Percentiles rank a stretch among this genome's conserved stretches.
These are phyloP conservation scores for Camponotus pennsylvanicus DNA, from an alignment of 1,140 invertebrate species.

Conservation along the genomic window DNA sequence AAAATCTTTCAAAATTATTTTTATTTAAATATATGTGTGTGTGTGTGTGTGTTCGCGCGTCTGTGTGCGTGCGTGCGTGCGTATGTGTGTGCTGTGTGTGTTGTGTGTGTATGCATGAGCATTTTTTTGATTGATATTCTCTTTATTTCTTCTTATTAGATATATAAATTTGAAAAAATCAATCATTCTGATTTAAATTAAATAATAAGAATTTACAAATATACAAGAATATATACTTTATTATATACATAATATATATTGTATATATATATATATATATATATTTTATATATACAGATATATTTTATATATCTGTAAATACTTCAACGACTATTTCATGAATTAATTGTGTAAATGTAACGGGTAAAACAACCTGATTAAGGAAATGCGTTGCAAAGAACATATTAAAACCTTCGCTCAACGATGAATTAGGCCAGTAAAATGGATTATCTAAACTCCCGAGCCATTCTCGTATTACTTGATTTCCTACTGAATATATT, in stretches of 20 bases:
- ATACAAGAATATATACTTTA: too few relatives aligned
- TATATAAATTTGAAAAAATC: too few relatives aligned
- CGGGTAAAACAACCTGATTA: conserved; percentile 80
- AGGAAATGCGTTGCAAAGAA: conserved; percentile 91
- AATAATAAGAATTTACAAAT: too few relatives aligned
- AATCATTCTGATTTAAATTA: too few relatives aligned
- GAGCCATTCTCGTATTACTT: conserved; percentile 88
- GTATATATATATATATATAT: conserved; percentile 8
- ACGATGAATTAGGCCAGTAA: conserved; percentile 90
- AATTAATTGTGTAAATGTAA: too few relatives aligned
- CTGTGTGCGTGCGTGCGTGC: too few relatives aligned
- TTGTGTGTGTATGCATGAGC: too few relatives aligned
- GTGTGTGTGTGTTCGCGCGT: not conserved
- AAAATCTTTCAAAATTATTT: not conserved
- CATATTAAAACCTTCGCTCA: conserved; percentile 90
- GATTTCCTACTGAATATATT: conserved; percentile 88
- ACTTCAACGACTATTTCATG: not conserved
- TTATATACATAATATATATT: not conserved
- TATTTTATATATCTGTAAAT: not conserved
- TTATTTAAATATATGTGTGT: not conserved
- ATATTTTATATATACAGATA: not conserved
- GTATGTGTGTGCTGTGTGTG: too few relatives aligned
- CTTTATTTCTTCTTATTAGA: too few relatives aligned
- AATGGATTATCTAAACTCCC: conserved; percentile 88
- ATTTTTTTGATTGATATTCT: too few relatives aligned